A percentile compares a stretch with the other conserved stretches of the same genome.
phyloP scores from a whole-genome alignment of 2,797 vertebrate species.

The Cyclopterus lumpus region DNA sequence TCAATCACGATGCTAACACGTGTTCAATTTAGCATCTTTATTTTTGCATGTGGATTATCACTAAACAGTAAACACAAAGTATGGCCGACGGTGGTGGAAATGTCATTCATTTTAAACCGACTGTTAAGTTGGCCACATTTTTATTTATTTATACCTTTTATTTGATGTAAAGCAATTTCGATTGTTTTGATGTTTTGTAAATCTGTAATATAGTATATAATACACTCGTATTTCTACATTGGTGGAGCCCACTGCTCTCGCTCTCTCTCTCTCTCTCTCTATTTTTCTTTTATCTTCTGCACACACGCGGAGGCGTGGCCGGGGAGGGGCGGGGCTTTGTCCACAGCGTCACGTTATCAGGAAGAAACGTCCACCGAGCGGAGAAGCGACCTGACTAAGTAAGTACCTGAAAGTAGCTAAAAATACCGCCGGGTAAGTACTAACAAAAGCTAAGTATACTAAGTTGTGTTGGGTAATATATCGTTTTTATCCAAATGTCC shows the following conservation, averaged over 20 bases:
- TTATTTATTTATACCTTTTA: not conserved
- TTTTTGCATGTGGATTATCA: not conserved
- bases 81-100: not conserved
- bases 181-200: not conserved
- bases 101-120: not conserved
- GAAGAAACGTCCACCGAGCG: slow-evolving; percentile 40
- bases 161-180: not conserved
- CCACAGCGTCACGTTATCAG: slow-evolving; percentile 66
- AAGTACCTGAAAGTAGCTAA: not conserved
- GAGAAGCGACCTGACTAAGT: slow-evolving; percentile 11
- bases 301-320: slow-evolving; percentile 61
- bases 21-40: not conserved
- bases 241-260: not conserved
- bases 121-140: not conserved
- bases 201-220: not conserved
- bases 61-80: not conserved
- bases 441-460: accelerated
- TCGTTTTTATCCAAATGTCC: accelerated
- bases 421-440: not conserved
- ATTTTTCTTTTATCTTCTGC: slow-evolving; percentile 54
- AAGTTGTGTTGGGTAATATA: accelerated
- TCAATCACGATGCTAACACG: not conserved
- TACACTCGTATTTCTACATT: not conserved
- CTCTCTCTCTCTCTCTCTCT: not conserved
- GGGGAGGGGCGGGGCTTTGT: slow-evolving; percentile 41